Percentiles rank a stretch among this genome's conserved stretches.
phyloP scores from a whole-genome alignment of 2,888 invertebrate species.

The Metopia argyrocephala region DNA sequence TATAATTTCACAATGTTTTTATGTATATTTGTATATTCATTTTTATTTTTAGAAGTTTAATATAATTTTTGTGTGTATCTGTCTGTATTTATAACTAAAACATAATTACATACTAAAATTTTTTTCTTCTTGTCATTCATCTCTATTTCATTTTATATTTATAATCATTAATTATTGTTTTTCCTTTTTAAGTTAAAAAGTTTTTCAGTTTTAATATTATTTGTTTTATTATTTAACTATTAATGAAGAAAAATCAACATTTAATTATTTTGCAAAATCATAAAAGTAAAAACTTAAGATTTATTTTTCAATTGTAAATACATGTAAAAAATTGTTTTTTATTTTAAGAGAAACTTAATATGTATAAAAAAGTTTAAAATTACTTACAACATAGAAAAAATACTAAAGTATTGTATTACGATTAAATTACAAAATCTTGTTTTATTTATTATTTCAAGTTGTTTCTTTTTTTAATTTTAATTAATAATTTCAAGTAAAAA shows the following conservation, averaged over 20 bases:
- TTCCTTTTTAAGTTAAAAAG: conserved; percentile 32
- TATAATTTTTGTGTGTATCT: conserved; percentile 23
- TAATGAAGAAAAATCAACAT: conserved; percentile 19
- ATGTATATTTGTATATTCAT: conserved; percentile 29
- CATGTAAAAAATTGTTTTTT: conserved; percentile 19
- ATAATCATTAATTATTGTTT: conserved; percentile 52
- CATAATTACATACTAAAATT: conserved; percentile 22
- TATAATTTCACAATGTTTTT: conserved; percentile 58
- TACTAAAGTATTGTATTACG: too few relatives aligned
- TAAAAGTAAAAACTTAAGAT: background rate
- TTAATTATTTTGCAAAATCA: conserved; percentile 31
- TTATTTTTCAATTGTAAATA: conserved; percentile 8
- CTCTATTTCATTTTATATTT: conserved; percentile 19
- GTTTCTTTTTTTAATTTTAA: background rate
- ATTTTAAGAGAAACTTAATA: conserved; percentile 20
- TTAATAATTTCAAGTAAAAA: background rate
- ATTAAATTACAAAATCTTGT: conserved; percentile 20
- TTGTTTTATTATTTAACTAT: background rate
- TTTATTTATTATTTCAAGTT: conserved; percentile 15
- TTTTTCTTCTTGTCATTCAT: conserved; percentile 28
- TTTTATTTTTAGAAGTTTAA: conserved; percentile 48
- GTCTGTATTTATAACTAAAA: conserved; percentile 37
- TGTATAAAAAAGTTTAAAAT: background rate
- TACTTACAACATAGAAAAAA: background rate
- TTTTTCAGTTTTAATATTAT: conserved; percentile 1